Conservation (phyloP, 2,888 invertebrate genomes). For the Drosophila bunnanda region DNA sequence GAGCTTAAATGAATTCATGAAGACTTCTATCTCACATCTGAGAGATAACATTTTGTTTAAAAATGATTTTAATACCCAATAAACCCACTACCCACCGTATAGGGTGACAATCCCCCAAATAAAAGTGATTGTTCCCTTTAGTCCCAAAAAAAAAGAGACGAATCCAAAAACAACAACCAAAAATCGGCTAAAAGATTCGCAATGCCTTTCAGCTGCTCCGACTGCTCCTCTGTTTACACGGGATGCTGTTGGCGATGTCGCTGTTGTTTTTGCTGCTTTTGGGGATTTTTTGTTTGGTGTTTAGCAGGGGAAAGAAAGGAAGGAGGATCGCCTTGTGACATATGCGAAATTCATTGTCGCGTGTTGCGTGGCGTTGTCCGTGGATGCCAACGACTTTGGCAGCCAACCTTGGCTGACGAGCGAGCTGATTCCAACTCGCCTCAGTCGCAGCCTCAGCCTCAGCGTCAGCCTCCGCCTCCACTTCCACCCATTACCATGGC, state of each 20-base stretch:
- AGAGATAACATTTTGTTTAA: not conserved
- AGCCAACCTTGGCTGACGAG: conserved; percentile 71
- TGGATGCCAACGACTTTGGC: conserved; percentile 66
- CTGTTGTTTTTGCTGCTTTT: conserved; percentile 20
- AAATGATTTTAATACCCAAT: not conserved
- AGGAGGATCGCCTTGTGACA: conserved; percentile 66
- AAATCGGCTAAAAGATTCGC: conserved; percentile 55
- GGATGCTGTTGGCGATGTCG: conserved; percentile 43
- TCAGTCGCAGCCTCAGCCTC: not conserved
- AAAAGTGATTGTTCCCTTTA: conserved; percentile 73
- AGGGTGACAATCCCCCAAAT: conserved; percentile 74
- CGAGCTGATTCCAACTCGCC: conserved; percentile 31
- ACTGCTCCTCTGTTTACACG: conserved; percentile 64
- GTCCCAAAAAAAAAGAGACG: conserved; percentile 31
- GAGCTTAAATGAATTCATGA: not conserved
- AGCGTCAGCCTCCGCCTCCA: conserved; percentile 25
- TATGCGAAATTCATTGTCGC: conserved; percentile 82
- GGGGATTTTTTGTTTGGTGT: conserved; percentile 1
- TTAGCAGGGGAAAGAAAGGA: conserved; percentile 25
- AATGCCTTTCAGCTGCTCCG: conserved; percentile 68
- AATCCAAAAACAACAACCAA: conserved; percentile 20
- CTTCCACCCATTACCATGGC: conserved; percentile 35
- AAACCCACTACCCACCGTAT: conserved; percentile 2
- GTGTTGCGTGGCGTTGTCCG: conserved; percentile 71
- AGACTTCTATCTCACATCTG: not conserved